Evolutionary conservation across 1,140 invertebrate genomes (phyloP).

Genomic region (Ooceraea biroi): DNA sequence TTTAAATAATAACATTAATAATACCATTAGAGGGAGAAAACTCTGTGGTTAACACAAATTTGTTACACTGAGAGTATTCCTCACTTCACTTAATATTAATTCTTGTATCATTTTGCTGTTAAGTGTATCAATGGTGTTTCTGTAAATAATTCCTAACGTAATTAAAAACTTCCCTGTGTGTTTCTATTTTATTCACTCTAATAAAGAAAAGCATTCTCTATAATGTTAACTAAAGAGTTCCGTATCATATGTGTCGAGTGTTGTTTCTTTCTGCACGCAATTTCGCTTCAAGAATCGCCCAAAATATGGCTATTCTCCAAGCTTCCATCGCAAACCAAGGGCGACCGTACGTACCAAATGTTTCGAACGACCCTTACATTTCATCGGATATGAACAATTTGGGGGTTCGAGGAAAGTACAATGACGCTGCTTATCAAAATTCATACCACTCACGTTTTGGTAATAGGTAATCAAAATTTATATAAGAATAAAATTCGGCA

Average conservation of each 20-base stretch:
- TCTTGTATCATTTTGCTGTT: not conserved
- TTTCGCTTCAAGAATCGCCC: not conserved
- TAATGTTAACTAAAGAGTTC: too few species aligned
- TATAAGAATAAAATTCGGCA: too few species aligned
- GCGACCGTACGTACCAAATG: not conserved
- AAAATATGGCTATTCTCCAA: not conserved
- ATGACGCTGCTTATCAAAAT: too few species aligned
- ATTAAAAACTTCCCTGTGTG: not conserved
- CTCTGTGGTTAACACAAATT: not conserved
- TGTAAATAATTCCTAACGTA: not conserved
- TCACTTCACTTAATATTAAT: not conserved
- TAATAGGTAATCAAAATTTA: not conserved
- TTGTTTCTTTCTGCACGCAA: not conserved
- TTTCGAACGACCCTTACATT: not conserved
- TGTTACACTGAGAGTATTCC: not conserved
- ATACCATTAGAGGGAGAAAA: not conserved
- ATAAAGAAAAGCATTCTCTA: too few species aligned
- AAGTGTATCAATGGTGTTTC: too few species aligned
- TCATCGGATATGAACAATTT: not conserved
- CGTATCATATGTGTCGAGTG: not conserved
- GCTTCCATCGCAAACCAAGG: not conserved
- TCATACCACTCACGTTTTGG: not conserved
- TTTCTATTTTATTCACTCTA: not conserved
- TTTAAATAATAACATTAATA: too few species aligned
- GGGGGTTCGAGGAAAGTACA: not conserved